Evolutionary conservation across 2,888 invertebrate genomes (phyloP).

Genomic region (Amiota communis): DNA sequence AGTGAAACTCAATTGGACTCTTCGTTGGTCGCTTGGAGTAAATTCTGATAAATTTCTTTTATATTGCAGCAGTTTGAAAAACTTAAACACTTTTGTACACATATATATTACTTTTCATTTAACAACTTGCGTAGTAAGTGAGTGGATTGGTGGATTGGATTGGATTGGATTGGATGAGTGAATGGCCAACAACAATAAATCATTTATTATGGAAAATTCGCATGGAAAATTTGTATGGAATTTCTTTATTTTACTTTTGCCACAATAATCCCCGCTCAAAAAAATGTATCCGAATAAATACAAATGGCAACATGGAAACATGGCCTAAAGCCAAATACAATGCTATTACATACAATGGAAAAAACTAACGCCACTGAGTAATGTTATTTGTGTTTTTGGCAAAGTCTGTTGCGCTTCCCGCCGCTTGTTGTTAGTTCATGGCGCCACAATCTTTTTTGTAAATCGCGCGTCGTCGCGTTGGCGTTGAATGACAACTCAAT

Average conservation of each 20-base stretch:
- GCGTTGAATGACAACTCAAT: conserved; percentile 12
- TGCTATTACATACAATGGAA: too few species aligned
- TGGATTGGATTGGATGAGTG: background rate
- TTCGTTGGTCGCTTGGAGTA: conserved; percentile 13
- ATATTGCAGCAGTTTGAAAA: background rate
- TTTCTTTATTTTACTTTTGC: too few species aligned
- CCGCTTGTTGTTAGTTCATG: background rate
- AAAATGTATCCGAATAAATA: too few species aligned
- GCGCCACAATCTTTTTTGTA: too few species aligned
- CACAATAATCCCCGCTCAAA: too few species aligned
- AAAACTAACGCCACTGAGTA: background rate
- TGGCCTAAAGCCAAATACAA: too few species aligned
- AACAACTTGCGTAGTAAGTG: background rate
- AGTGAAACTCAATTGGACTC: conserved; percentile 43
- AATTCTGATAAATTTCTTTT: conserved; percentile 37
- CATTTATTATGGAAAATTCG: background rate
- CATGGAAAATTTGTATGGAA: too few species aligned
- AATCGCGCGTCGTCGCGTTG: background rate
- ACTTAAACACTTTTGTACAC: too few species aligned
- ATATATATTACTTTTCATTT: too few species aligned
- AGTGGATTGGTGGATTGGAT: background rate
- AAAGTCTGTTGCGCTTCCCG: background rate
- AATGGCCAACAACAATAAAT: conserved; percentile 10
- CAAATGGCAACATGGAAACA: too few species aligned
- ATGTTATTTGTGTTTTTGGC: background rate